Base-by-base conservation (phyloP, 2,797 vertebrate species). In the Sparidentex hasta region DNA sequence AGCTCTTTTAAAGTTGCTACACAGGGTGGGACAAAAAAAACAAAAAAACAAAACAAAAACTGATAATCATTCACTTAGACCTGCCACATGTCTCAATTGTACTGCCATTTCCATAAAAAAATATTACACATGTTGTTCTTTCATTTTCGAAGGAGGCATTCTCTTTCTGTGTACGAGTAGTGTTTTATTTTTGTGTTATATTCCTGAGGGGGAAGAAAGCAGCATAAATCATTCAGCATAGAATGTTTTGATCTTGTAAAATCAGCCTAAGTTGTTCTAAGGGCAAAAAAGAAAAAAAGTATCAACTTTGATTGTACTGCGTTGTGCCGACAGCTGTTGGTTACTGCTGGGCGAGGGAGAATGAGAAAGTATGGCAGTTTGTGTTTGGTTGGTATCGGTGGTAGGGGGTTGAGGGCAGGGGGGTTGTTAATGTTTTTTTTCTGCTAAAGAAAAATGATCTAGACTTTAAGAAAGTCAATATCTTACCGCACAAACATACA, bases 391-490 rank as follows among this genome's bases (percentile, higher is more conserved):
- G 33, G 75, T 74, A 55, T 61, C 67, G 77, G 66, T 76, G 54
- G 66, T 64, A 11, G 64, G 12, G 63, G 65, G 38, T 48, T 59
- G 57, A 71, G 44, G 33, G 70, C n/a, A 43, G 57, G 43, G 73
- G 76, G 85, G 87, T 90, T 94, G 91, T 93, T 94, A 95, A 95
- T 95, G 94, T 95, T 95, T 84, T n/a, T n/a, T 95, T 93, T 27
- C 93, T 95, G 95, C 95, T 93, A 92, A 97, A 94, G 84, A 93
- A 94, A 93, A 96, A 96, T 95, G 87, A 95, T 96, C 92, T 93
- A 80, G 94, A 96, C 94, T 94, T 94, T 80, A 85, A 93, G 87
- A 95, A 95, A 95, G 93, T 96, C 95, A 94, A 94, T 96, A 96
- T 96, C 85, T 90, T 95, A 93, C 92, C 83, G 92, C 94, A 56